Evolutionary conservation across 1,140 invertebrate genomes (phyloP).

Genomic region (Palaemon carinicauda): DNA sequence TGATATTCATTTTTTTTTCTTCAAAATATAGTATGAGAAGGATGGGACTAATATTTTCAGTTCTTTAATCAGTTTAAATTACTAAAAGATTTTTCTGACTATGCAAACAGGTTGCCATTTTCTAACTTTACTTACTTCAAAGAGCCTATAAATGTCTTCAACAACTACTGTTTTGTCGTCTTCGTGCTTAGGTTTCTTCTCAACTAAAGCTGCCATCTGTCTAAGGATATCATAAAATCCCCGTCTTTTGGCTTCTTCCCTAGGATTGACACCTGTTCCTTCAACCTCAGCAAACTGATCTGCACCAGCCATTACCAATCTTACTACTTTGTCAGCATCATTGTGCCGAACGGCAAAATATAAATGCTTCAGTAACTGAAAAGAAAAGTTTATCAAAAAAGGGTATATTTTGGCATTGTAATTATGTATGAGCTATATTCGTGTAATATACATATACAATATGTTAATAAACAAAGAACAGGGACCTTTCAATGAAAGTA

Average conservation of each 20-base stretch:
- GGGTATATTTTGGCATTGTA: neutral
- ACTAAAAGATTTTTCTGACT: neutral
- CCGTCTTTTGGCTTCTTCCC: slow-evolving; percentile 49
- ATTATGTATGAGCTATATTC: neutral
- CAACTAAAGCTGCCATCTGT: slow-evolving; percentile 27
- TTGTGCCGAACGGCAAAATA: slow-evolving; percentile 55
- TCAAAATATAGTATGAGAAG: neutral
- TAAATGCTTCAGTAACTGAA: slow-evolving; percentile 53
- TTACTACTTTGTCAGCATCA: slow-evolving; percentile 46
- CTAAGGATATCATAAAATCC: slow-evolving; percentile 27
- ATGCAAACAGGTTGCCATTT: neutral
- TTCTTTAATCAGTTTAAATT: neutral
- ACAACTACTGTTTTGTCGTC: slow-evolving; percentile 19
- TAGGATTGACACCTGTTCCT: slow-evolving; percentile 27
- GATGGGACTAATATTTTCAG: neutral
- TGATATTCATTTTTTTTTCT: too few species aligned
- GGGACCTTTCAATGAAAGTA: neutral
- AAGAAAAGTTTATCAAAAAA: neutral
- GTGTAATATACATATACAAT: neutral
- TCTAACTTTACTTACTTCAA: slow-evolving; percentile 40
- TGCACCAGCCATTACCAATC: slow-evolving; percentile 39
- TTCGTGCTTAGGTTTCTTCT: neutral
- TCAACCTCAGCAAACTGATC: slow-evolving; percentile 41
- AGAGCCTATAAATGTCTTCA: slow-evolving; percentile 37
- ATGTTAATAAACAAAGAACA: neutral